A percentile compares a stretch with the other conserved stretches of the same genome.
Evolutionary conservation across 1,140 invertebrate genomes (phyloP).

Genomic region (Dreissena rostriformis): DNA sequence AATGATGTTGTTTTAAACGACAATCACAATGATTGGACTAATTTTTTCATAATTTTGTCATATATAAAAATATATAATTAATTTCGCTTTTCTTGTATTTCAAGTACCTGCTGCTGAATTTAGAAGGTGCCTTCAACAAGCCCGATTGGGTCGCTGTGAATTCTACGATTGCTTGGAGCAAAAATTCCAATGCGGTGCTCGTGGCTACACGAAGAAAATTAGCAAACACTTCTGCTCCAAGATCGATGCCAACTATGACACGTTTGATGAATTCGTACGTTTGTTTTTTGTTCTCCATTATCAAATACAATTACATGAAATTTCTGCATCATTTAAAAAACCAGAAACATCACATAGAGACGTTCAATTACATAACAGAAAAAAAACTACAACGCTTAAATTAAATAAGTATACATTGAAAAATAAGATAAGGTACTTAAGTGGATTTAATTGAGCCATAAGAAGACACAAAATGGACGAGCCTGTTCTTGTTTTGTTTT

Average conservation of each 20-base stretch:
- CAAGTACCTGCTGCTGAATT: not conserved
- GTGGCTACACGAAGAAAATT: constrained; percentile 38
- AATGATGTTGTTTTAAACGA: not conserved
- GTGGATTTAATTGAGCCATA: too few species aligned
- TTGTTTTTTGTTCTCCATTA: not conserved
- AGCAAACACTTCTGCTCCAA: constrained; percentile 51
- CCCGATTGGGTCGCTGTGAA: constrained; percentile 5
- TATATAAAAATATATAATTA: not conserved
- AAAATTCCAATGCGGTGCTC: constrained; percentile 14
- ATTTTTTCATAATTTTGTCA: not conserved
- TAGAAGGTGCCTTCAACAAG: constrained; percentile 3
- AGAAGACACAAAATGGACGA: too few species aligned
- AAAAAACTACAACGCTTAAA: too few species aligned
- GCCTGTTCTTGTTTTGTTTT: too few species aligned
- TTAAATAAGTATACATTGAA: too few species aligned
- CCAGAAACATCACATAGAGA: too few species aligned
- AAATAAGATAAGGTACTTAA: too few species aligned
- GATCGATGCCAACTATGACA: constrained; percentile 13
- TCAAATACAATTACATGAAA: too few species aligned
- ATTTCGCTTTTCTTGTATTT: not conserved
- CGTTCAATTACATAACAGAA: too few species aligned
- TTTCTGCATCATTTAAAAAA: too few species aligned
- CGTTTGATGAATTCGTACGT: constrained; percentile 34
- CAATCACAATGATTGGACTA: not conserved
- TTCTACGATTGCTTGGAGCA: constrained; percentile 46